Conservation (phyloP, 2,888 invertebrate genomes). For the Amblyjoppa fuscipennis region DNA sequence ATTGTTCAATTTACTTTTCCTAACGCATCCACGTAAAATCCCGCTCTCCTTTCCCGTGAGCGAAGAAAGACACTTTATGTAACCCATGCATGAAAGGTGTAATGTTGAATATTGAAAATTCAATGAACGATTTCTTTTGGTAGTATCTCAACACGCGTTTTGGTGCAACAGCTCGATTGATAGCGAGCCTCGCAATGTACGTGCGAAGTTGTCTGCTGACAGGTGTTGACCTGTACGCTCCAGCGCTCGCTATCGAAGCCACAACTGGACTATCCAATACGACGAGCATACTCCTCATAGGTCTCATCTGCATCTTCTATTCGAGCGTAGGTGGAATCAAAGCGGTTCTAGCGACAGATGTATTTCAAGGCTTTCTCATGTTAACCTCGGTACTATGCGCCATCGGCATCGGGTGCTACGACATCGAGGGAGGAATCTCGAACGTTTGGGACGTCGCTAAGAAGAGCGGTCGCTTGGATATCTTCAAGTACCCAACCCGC, state of each 20-base stretch:
- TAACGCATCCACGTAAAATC: no score
- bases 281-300: conserved; percentile 85
- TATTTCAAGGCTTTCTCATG: conserved; percentile 94
- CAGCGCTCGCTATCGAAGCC: conserved; percentile 87
- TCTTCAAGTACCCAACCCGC: conserved; percentile 87
- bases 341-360: conserved; percentile 94
- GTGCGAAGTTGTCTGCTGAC: conserved; percentile 87
- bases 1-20: no score
- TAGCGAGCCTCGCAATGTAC: conserved; percentile 87
- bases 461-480: conserved; percentile 89
- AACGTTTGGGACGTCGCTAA: conserved; percentile 90
- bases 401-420: conserved; percentile 90
- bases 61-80: neutral
- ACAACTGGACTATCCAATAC: conserved; percentile 86
- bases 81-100: no score
- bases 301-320: conserved; percentile 93
- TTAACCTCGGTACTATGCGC: conserved; percentile 92
- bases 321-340: conserved; percentile 96
- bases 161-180: conserved; percentile 85
- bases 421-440: conserved; percentile 89
- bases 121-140: conserved; percentile 69
- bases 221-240: conserved; percentile 88
- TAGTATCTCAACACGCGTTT: conserved; percentile 89
- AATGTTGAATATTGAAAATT: neutral
- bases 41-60: no score